Evolutionary conservation across 2,113 vertebrate genomes (phyloP), one percentile per base, ranked within the genome.

Genomic region (Lates calcarifer): DNA sequence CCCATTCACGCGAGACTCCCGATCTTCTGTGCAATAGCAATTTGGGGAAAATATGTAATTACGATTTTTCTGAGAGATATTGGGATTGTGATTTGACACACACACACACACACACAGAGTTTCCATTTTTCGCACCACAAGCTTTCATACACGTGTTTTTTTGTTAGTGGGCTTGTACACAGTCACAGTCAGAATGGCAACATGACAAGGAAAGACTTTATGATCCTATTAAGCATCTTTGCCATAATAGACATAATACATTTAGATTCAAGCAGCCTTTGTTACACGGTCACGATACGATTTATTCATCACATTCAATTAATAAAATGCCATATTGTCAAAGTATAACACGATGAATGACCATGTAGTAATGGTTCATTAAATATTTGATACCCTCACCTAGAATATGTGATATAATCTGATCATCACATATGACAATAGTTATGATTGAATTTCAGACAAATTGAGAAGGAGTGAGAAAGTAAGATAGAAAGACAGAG

Each of bases 211-310:
- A 45, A 62, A 68, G 17, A 65, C 17, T 57, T 57, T 77, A 57
- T 77, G 65, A 71, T 82, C 66, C 74, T 77, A 58, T 39, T 41
- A 45, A 65, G 28, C 41, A 70, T 47, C 31, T 51, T 29, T 81
- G 29, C 43, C 37, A 39, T 51, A 31, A 70, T 31, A 65, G 49
- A 49, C 47, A 49, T 26, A 57, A 20, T 47, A 13, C 43, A 74
- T 43, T 66, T 65, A 26, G 9, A 73, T 68, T 63, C 15, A 41
- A 73, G 51, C 49, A 43, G 35, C 41, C 53, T 58, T 57, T 56
- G n/a, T 49, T 1, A 22, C 22, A 62, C 13, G n/a, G 15, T 33
- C 58, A 74, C 22, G 1, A 39, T 37, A 17, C 10, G 39, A 18
- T 53, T 18, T 17, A 68, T 37, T n/a, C n/a, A n/a, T n/a, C n/a